Evolutionary conservation across 2,888 invertebrate genomes (phyloP).

Genomic region (Habroteleia sp.): DNA sequence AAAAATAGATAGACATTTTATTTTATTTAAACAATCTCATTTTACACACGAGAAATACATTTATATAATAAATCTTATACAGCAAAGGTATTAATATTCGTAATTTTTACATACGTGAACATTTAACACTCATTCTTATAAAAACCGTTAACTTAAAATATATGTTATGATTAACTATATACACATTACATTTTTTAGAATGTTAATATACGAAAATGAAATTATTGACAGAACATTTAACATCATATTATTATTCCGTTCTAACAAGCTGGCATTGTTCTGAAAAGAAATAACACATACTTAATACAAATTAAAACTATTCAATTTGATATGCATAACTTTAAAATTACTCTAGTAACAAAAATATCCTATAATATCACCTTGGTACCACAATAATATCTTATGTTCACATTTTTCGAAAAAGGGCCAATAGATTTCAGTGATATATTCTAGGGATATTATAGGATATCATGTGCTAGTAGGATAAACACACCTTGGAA

Average conservation of each 20-base stretch:
- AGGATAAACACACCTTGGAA: constrained; percentile 82
- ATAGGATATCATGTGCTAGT: too few relatives aligned
- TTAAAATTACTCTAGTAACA: too few relatives aligned
- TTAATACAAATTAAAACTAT: too few relatives aligned
- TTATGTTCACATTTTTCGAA: too few relatives aligned
- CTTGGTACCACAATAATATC: too few relatives aligned
- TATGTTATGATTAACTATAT: constrained; percentile 23
- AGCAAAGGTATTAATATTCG: not conserved
- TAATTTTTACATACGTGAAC: constrained; percentile 15
- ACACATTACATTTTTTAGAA: constrained; percentile 22
- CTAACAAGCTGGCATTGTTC: constrained; percentile 58
- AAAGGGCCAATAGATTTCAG: too few relatives aligned
- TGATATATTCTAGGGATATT: too few relatives aligned
- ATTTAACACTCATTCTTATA: constrained; percentile 17
- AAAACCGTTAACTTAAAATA: constrained; percentile 24
- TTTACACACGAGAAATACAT: constrained; percentile 22
- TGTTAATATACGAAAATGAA: constrained; percentile 25
- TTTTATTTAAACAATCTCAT: constrained; percentile 33
- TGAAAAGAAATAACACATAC: constrained; percentile 32
- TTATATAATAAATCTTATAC: constrained; percentile 4
- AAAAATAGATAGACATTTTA: constrained; percentile 11
- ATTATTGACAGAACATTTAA: constrained; percentile 28
- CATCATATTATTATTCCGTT: constrained; percentile 7
- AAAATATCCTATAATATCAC: too few relatives aligned
- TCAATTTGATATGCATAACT: too few relatives aligned